Conservation (phyloP, 1,140 invertebrate genomes). For the Littorina saxatilis region DNA sequence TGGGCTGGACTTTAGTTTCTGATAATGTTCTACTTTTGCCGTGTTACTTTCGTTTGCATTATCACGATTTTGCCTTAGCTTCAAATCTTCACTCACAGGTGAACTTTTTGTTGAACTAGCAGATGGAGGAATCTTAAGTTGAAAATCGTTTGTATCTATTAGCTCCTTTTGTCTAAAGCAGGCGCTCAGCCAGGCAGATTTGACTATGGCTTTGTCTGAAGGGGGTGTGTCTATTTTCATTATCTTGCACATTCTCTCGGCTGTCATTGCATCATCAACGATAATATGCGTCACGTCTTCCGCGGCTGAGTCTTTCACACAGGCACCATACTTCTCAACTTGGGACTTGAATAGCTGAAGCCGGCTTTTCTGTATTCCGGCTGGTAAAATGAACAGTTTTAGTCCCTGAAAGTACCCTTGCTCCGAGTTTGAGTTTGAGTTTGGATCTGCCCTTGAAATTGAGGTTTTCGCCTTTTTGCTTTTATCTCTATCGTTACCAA, state of each 20-base stretch:
- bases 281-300: conserved; percentile 61
- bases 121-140: neutral
- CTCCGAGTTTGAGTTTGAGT: neutral
- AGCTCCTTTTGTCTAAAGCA: conserved; percentile 66
- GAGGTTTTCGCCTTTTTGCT: conserved; percentile 22
- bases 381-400: conserved; percentile 62
- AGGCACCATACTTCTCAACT: conserved; percentile 65
- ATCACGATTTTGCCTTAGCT: neutral
- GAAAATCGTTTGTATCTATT: neutral
- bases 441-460: neutral
- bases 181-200: conserved; percentile 70
- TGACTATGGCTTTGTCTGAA: conserved; percentile 57
- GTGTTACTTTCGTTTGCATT: neutral
- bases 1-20: neutral
- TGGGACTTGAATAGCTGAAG: conserved; percentile 68
- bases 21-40: conserved; percentile 27
- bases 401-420: conserved; percentile 44
- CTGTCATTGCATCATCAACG: conserved; percentile 72
- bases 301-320: conserved; percentile 27
- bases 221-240: conserved; percentile 60
- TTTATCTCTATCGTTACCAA: neutral
- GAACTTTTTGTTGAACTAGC: neutral
- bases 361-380: conserved; percentile 72
- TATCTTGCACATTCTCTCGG: conserved; percentile 61
- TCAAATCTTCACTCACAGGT: neutral